phyloP scores from a whole-genome alignment of 2,113 vertebrate species.

The Australoheros scitulus region DNA sequence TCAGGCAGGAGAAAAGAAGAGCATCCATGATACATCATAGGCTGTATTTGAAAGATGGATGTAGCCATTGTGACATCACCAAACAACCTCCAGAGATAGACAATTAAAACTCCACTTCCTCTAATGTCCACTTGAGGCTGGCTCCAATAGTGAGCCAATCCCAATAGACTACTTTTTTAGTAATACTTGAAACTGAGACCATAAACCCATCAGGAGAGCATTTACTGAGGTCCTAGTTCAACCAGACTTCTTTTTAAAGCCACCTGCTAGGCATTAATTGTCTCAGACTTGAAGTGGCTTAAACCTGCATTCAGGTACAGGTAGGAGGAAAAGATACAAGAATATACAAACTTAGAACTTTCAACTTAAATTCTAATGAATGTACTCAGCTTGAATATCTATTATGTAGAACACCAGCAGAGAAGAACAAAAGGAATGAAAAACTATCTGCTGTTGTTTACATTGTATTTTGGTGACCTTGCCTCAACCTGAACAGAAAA shows the following conservation, averaged over 20 bases:
- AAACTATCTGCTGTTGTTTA: not conserved
- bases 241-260: not conserved
- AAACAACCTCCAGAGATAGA: not conserved
- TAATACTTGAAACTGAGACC: not conserved
- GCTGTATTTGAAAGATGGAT: not conserved
- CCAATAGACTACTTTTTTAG: not conserved
- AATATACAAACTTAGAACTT: no score
- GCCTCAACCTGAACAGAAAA: no score
- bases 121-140: no score
- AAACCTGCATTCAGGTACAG: no score
- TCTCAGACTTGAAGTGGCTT: no score
- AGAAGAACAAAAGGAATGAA: not conserved
- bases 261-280: not conserved
- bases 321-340: no score
- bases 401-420: not conserved
- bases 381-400: not conserved
- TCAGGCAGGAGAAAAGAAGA: not conserved
- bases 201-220: not conserved
- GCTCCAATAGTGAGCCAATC: not conserved
- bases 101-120: not conserved
- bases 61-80: accelerated
- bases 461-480: not conserved
- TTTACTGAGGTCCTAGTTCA: not conserved
- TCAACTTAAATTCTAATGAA: no score
- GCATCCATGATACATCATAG: not conserved